Evolutionary conservation across 2,888 invertebrate species (phyloP).

Genomic region (Aleiodes testaceus): DNA sequence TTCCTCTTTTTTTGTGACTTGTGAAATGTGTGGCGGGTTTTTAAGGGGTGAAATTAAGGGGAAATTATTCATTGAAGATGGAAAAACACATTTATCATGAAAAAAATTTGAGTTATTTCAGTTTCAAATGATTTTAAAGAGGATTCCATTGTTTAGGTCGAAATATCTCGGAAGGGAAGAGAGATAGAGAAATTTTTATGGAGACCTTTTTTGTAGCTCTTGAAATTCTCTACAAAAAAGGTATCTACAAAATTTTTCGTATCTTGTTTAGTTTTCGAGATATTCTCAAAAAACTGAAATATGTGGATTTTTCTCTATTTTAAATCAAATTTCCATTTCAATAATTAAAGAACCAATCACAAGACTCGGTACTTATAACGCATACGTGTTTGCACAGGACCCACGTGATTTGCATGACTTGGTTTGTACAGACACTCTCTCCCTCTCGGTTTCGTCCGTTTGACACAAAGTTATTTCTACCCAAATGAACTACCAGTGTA

Average conservation of each 20-base stretch:
- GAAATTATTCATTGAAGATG: too few species aligned
- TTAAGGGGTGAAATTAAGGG: too few species aligned
- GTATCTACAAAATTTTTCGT: too few species aligned
- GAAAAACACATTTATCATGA: too few species aligned
- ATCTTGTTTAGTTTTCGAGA: too few species aligned
- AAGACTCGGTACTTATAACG: neutral
- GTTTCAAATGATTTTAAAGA: too few species aligned
- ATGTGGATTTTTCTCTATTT: too few species aligned
- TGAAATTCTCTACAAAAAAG: too few species aligned
- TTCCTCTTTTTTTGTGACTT: too few species aligned
- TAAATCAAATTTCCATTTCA: neutral
- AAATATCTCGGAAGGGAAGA: neutral
- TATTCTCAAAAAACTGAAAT: too few species aligned
- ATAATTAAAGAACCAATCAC: slow-evolving; percentile 13
- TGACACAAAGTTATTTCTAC: slow-evolving; percentile 48
- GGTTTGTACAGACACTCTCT: neutral
- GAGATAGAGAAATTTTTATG: neutral
- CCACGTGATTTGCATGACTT: slow-evolving; percentile 26
- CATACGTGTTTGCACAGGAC: slow-evolving; percentile 28
- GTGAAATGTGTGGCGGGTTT: too few species aligned
- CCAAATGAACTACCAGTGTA: slow-evolving; percentile 43
- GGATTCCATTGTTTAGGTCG: neutral
- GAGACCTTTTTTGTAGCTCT: neutral
- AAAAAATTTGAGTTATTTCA: too few species aligned
- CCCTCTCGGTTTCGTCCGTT: slow-evolving; percentile 16